Evolutionary conservation across 1,140 invertebrate species (phyloP).

Genomic region (Pantala flavescens): DNA sequence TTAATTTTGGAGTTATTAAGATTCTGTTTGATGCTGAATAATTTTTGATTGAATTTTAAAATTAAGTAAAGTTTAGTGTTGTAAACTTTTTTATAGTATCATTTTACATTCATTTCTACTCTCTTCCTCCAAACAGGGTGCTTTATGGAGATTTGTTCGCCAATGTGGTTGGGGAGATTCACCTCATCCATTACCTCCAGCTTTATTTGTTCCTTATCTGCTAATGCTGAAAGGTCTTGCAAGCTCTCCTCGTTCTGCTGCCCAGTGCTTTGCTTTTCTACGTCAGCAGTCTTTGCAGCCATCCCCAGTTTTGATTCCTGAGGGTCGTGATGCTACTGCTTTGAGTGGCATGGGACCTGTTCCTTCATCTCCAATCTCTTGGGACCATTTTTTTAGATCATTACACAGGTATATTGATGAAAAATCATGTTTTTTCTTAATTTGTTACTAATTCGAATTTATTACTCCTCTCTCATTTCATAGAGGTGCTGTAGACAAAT

Average conservation of each 20-base stretch:
- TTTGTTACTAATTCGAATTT: too few species aligned
- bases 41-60: too few species aligned
- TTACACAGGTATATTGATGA: slow-evolving; percentile 57
- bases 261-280: neutral
- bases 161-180: slow-evolving; percentile 48
- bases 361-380: slow-evolving; percentile 48
- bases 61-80: too few species aligned
- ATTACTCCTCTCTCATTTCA: too few species aligned
- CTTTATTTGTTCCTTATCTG: slow-evolving; percentile 76
- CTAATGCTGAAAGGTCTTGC: slow-evolving; percentile 76
- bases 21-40: too few species aligned
- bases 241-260: slow-evolving; percentile 54
- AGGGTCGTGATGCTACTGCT: neutral
- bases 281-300: slow-evolving; percentile 7
- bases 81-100: too few species aligned
- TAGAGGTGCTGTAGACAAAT: too few species aligned
- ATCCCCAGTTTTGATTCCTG: neutral
- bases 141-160: slow-evolving; percentile 82
- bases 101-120: too few species aligned
- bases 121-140: slow-evolving; percentile 43
- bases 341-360: slow-evolving; percentile 30
- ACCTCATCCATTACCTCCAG: slow-evolving; percentile 65
- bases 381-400: slow-evolving; percentile 83
- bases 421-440: neutral
- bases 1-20: too few species aligned